Evolutionary conservation across 2,888 invertebrate species (phyloP), one percentile per base, ranked within the genome.

Genomic region (Coelogynopora nodosa): DNA sequence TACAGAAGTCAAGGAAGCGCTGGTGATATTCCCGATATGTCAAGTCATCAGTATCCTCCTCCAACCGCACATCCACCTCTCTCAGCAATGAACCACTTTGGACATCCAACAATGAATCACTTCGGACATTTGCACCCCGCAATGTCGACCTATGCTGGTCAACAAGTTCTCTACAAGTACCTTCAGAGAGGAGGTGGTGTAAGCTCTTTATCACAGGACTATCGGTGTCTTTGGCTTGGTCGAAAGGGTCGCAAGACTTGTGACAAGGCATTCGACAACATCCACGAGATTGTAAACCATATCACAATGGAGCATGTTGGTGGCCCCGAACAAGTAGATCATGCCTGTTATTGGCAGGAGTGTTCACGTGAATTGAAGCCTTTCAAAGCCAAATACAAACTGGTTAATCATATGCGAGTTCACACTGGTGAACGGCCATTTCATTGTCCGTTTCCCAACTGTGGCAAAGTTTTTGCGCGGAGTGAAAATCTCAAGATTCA

Each of bases 361-460:
- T 99, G 99, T 93, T 94, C 96, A 89, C 93, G 99, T 88, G 96
- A 97, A 91, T 97, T 97, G 0, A 94, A 96, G 87, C 96, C 98
- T 67, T 99, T 99, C 93, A 99, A 99, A 93, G 99, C 99, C 92
- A 99, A 99, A 93, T 99, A 99, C 94, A 99, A 99, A 93, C 94
- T 99, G 92, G 98, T 99, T 92, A 99, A 99, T 93, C 99, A 99
- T 93, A 97, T 99, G 90, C 94, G 99, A 88, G 99, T 99, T 88
- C 99, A 99, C 92, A 99, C 99, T 0, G 98, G 98, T 67, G 98
- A 99, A 93, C 97, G 98, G 92, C 99, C 99, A 0, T 99, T 99
- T 92, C 96, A 96, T 13, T 99, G 99, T 91, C 97, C 97, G 1
- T 97, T 97, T 93, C 96, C 96, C n/a, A 95, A 95, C 30, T 99